These are phyloP conservation scores for Antheraea mylitta DNA, from an alignment of 1,140 invertebrate genomes.

Conservation along the genomic window DNA sequence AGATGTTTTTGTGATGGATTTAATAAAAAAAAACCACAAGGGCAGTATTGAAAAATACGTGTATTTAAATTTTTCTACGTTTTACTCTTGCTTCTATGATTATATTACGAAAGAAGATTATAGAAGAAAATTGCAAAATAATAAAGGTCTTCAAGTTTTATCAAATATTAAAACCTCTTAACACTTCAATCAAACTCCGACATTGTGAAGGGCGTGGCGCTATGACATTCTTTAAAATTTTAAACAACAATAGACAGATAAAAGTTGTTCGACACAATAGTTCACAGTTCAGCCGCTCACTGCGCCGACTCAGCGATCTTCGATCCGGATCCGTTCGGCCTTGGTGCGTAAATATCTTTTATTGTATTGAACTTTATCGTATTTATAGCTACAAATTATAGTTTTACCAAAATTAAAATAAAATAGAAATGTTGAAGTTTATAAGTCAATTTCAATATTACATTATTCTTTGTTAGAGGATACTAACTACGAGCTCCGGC, in stretches of 20 bases:
- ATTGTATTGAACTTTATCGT: not conserved
- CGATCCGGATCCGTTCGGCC: slow-evolving; percentile 58
- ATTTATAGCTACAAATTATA: not conserved
- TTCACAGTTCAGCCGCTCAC: slow-evolving; percentile 68
- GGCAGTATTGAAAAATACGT: too few relatives aligned
- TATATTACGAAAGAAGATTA: too few relatives aligned
- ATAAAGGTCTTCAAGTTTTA: not conserved
- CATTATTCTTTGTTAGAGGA: too few relatives aligned
- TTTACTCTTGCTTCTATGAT: too few relatives aligned
- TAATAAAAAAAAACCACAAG: too few relatives aligned
- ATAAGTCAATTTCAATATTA: too few relatives aligned
- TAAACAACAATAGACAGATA: slow-evolving; percentile 61
- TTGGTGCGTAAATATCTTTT: slow-evolving; percentile 34
- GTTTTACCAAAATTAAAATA: too few relatives aligned
- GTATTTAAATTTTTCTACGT: too few relatives aligned
- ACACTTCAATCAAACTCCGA: slow-evolving; percentile 30
- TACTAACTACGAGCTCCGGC: too few relatives aligned
- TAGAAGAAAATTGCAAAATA: too few relatives aligned
- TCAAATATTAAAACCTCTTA: slow-evolving; percentile 1
- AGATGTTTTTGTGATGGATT: too few relatives aligned
- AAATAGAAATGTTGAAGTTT: too few relatives aligned
- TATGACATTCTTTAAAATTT: slow-evolving; percentile 67
- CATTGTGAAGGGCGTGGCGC: slow-evolving; percentile 45
- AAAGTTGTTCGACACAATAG: slow-evolving; percentile 55
- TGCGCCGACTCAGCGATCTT: slow-evolving; percentile 37